These are phyloP conservation scores for Agrilus planipennis DNA, from an alignment of 1,140 invertebrate genomes.

Conservation along the genomic window DNA sequence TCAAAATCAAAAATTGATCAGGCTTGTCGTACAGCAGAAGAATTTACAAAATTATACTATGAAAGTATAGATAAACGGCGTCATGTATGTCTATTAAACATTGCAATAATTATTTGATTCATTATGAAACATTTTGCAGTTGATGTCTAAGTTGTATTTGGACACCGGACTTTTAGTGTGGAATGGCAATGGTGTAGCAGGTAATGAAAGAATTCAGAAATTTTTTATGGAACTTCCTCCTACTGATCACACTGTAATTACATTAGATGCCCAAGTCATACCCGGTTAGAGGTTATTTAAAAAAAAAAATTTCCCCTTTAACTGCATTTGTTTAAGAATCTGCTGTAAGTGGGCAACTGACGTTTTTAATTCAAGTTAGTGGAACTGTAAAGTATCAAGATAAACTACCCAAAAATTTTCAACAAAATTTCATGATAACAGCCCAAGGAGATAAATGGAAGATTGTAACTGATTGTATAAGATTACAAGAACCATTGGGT, in stretches of 20 bases:
- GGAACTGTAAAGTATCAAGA: slow-evolving; percentile 58
- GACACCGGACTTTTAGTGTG: slow-evolving; percentile 68
- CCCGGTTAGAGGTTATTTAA: slow-evolving; percentile 47
- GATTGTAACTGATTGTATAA: slow-evolving; percentile 69
- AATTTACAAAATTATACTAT: slow-evolving; percentile 74
- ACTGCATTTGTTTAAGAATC: slow-evolving; percentile 20
- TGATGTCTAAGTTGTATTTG: slow-evolving; percentile 64
- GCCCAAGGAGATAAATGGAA: slow-evolving; percentile 79
- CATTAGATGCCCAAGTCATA: slow-evolving; percentile 69
- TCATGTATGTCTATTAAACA: slow-evolving; percentile 47
- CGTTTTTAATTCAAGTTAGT: slow-evolving; percentile 61
- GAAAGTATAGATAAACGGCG: slow-evolving; percentile 67
- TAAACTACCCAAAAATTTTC: slow-evolving; percentile 51
- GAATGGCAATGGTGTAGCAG: slow-evolving; percentile 71
- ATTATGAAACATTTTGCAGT: slow-evolving; percentile 34
- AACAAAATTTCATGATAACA: slow-evolving; percentile 72
- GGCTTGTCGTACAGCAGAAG: slow-evolving; percentile 62
- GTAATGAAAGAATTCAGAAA: slow-evolving; percentile 64
- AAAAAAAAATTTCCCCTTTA: too few species aligned
- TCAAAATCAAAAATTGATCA: slow-evolving; percentile 53
- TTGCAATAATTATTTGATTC: slow-evolving; percentile 9
- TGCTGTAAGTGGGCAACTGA: slow-evolving; percentile 52
- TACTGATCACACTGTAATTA: slow-evolving; percentile 54
- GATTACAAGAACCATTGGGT: slow-evolving; percentile 49
- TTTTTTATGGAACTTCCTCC: slow-evolving; percentile 63